Evolutionary conservation across 2,888 invertebrate species (phyloP), one percentile per base, ranked within the genome.

Genomic region (Meiosimyza platycephala): DNA sequence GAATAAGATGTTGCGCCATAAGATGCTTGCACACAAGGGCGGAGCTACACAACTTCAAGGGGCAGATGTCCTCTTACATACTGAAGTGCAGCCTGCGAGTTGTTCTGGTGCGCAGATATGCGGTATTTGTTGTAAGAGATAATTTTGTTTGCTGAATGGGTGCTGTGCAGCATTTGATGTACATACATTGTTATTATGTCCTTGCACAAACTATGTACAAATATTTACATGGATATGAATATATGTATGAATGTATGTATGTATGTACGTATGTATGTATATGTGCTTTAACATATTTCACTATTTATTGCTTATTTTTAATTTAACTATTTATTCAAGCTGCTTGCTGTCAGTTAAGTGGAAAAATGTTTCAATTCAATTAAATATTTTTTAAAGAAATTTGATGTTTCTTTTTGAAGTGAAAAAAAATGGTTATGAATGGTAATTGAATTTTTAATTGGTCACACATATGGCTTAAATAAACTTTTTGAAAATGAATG

Each of bases 151-250:
- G 48, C 57, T 64, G 64, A 55, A 65, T 71, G 71, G 57, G 63
- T 71, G 64, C 59, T 57, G 63, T 57, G 71, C 71, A 3, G 65
- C 63, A 71, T 65, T 71, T 57, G 63, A 71, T 71, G 40, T 40
- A 40, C 9, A 40, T 40, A 40, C 9, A 40, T 40, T 40, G 40
- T 9, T 40, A 9, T 40, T 40, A 40, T 40, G 40, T 40, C 40
- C 40, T 40, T 40, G 40, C 9, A 9, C 6, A 40, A 40, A 63
- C 12, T 48, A 48, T 47, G 47, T 55, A 22, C 22, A 18, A 18
- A 13, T 55, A 55, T 55, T 62, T 47, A 62, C 62, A 11, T 62
- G n/a, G 6, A 3, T 63, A 2, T 63, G 18, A 16, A 12, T 11
- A 12, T 55, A 4, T 52, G 12, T 52, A 16, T n/a, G 62, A 6